Evolutionary conservation across 2,888 invertebrate genomes (phyloP), one percentile per base, ranked within the genome.

Genomic region (Priapulus caudatus): DNA sequence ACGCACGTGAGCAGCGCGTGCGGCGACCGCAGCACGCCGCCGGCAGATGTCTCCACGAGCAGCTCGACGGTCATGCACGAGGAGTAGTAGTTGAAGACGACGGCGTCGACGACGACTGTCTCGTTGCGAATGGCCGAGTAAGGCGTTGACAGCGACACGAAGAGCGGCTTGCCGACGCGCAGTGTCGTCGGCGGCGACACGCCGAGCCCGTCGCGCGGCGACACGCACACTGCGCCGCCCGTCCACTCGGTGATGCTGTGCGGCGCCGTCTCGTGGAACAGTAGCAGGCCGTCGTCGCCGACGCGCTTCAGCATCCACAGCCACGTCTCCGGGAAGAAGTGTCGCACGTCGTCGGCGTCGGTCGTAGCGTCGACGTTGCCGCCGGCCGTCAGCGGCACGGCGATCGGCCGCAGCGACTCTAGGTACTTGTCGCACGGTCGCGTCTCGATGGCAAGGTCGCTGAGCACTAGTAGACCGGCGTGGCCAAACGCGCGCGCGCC

Each of bases 11-110:
- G 56, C 55, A 44, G 61, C 59, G 3, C 56, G 47, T 2, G 65
- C 54, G 3, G 66, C 62, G 43, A 60, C 61, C 15, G 65, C 67
- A 63, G 67, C 56, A 2, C 77, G 74, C 4, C 74, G 77, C 1
- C 80, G 68, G 56, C 78, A 78, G 3, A 77, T 66, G 15, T 72
- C 66, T 4, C 77, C 77, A 1, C 77, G 59, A 2, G 58, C 56
- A 2, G 52, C 58, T 2, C 69, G 67, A 84, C 85, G 48, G 81
- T 81, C 2, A 85, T 68, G 47, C 79, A 79, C 57, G 82, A 77
- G 51, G 79, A 77, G 60, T 83, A 72, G 64, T 84, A 84, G 70
- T 84, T 86, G 71, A 81, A 84, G 45, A 84, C 74, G 0, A 81
- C 77, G 18, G 83, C 80, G 56, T 79, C 76, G 48, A 85, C 68